Evolutionary conservation across 2,797 vertebrate species (phyloP).

Genomic region (Champsocephalus esox): DNA sequence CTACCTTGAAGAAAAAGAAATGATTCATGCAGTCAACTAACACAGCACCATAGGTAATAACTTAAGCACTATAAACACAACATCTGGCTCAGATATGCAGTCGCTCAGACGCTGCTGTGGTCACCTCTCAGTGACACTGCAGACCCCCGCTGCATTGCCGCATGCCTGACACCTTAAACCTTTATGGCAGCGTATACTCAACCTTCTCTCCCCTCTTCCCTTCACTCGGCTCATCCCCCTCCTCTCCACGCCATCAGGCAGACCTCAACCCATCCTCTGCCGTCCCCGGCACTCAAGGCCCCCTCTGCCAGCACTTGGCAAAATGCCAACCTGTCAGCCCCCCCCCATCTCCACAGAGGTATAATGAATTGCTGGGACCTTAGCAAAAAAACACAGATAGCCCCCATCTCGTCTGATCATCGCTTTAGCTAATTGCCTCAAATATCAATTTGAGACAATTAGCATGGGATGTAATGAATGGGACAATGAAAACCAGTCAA

Average conservation of each 20-base stretch:
- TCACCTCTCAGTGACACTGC: constrained; percentile 79
- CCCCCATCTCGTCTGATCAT: constrained; percentile 81
- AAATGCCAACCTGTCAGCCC: constrained; percentile 88
- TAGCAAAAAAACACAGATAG: constrained; percentile 77
- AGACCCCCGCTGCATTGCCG: constrained; percentile 75
- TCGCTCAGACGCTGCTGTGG: constrained; percentile 82
- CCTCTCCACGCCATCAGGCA: constrained; percentile 88
- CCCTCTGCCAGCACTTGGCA: constrained; percentile 91
- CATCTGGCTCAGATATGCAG: constrained; percentile 76
- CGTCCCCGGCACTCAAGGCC: constrained; percentile 86
- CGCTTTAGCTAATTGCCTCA: constrained; percentile 79
- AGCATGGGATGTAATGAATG: constrained; percentile 65
- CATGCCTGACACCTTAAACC: constrained; percentile 90
- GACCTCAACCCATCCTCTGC: constrained; percentile 89
- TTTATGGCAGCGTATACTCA: constrained; percentile 89
- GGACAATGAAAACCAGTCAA: constrained; percentile 59
- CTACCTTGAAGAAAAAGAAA: constrained; percentile 1
- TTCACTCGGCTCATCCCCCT: constrained; percentile 78
- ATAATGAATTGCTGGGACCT: constrained; percentile 87
- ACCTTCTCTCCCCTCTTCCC: constrained; percentile 80
- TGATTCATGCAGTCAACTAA: constrained; percentile 12
- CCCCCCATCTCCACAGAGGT: constrained; percentile 81
- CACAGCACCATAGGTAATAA: constrained; percentile 67
- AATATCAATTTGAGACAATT: constrained; percentile 86
- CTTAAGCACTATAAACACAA: constrained; percentile 67